Base-by-base conservation (phyloP, 2,113 vertebrate species). In the Meriones unguiculatus region DNA sequence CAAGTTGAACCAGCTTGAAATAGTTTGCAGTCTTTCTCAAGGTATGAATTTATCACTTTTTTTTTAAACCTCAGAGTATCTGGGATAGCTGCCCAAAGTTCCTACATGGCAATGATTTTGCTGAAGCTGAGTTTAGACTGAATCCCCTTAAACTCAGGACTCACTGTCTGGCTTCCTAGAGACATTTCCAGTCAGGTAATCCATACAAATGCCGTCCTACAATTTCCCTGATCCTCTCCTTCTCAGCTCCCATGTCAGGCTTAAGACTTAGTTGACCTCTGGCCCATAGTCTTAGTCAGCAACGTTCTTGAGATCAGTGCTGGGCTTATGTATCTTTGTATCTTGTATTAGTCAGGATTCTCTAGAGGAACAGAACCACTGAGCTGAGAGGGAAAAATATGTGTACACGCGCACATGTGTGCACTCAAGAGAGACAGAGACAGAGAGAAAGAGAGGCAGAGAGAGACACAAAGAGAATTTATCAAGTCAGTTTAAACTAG, bases 231-330 rank as follows among this genome's bases (percentile, higher is more conserved):
- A 62, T 5, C 28, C 25, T 57, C 12, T 1, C 8, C 25, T 70
- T 77, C 13, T 28, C 67, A 52, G 32, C 10, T 69, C 30, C 35
- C 24, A n/a, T 38, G 20, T 8, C 76, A 82, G 11, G 1, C 38
- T 62, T 93, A 41, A 7, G 32, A 59, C 52, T 38, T 92, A 6
- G 20, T 59, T 22, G 38, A 25, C 10, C 35, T 18, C 35, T 24
- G 1, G 0, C 35, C 67, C 65, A 6, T 8, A 30, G 1, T 5
- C 11, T 78, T 38, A 30, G 8, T 62, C 62, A 13, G 4, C 32
- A n/a, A 64, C 18, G 38, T 32, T 84, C 50, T 32, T 62, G 10
- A 87, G 24, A 64, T 35, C 35, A 7, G 5, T 41, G 17, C 32
- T 54, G 22, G 30, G 0, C 7, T 65, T 52, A 10, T 5, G 62